Conservation (phyloP, 2,113 vertebrate genomes). For the Centrocercus urophasianus region DNA sequence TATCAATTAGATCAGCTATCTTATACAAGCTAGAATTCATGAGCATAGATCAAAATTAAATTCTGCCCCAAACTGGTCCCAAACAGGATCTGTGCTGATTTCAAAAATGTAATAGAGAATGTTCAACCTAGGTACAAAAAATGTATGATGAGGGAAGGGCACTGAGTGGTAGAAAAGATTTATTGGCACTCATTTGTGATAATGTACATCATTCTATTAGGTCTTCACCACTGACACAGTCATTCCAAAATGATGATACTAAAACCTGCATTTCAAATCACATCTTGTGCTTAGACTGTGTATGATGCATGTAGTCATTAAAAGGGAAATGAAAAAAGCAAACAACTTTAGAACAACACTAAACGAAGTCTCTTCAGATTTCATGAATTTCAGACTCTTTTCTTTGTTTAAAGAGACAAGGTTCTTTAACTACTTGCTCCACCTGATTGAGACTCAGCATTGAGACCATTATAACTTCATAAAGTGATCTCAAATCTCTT, state of each 20-base stretch:
- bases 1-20: not conserved
- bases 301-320: not conserved
- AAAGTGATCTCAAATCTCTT: not conserved
- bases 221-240: constrained; percentile 20
- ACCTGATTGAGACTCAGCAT: not conserved
- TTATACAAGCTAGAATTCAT: not conserved
- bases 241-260: constrained; percentile 16
- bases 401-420: not conserved
- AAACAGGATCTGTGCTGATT: not conserved
- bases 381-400: not conserved
- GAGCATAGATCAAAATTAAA: not conserved
- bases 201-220: not conserved
- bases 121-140: not conserved
- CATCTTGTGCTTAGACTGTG: not conserved
- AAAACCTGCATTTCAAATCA: not conserved
- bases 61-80: not conserved
- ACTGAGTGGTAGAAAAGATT: not conserved
- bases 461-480: constrained; percentile 30
- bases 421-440: not conserved
- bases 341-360: not conserved
- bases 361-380: not conserved
- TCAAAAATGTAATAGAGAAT: not conserved
- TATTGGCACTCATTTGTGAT: constrained; percentile 1
- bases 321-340: not conserved
- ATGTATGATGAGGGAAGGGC: not conserved